Conservation (phyloP, 1,140 invertebrate species). For the Drosophila subobscura region DNA sequence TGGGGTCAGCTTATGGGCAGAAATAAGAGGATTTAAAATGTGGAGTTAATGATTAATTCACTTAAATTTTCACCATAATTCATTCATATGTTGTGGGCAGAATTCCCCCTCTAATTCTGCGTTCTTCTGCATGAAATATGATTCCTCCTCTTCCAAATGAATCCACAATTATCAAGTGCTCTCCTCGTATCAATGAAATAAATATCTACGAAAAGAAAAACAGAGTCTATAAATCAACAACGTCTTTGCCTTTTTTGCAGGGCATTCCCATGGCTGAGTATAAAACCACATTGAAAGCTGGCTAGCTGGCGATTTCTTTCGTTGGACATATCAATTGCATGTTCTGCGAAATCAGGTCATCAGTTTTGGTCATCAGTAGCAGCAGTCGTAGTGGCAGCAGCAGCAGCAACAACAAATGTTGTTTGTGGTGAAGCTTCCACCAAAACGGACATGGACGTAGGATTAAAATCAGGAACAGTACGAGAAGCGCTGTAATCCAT, state of each 20-base stretch:
- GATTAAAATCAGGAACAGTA: conserved; percentile 37
- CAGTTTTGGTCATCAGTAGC: conserved; percentile 70
- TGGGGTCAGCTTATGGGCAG: no score
- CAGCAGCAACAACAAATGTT: conserved; percentile 50
- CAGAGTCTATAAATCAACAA: conserved; percentile 1
- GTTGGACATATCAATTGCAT: conserved; percentile 77
- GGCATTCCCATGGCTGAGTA: conserved; percentile 32
- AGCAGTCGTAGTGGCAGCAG: conserved; percentile 12
- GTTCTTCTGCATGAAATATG: no score
- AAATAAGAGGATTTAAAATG: no score
- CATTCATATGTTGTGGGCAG: no score
- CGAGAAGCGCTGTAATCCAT: conserved; percentile 54
- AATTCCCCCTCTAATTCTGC: no score
- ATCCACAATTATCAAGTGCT: no score
- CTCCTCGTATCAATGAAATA: no score
- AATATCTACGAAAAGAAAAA: background rate
- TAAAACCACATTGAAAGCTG: conserved; percentile 23
- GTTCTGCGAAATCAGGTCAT: conserved; percentile 70
- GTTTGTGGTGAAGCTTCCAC: conserved; percentile 13
- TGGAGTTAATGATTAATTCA: no score
- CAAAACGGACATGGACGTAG: conserved; percentile 47
- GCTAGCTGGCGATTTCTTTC: conserved; percentile 43
- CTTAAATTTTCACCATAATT: no score
- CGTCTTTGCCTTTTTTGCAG: conserved; percentile 5
- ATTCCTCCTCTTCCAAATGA: no score